These are phyloP conservation scores for Atlantisia rogersi DNA, from an alignment of 2,113 vertebrate species.

Conservation along the genomic window DNA sequence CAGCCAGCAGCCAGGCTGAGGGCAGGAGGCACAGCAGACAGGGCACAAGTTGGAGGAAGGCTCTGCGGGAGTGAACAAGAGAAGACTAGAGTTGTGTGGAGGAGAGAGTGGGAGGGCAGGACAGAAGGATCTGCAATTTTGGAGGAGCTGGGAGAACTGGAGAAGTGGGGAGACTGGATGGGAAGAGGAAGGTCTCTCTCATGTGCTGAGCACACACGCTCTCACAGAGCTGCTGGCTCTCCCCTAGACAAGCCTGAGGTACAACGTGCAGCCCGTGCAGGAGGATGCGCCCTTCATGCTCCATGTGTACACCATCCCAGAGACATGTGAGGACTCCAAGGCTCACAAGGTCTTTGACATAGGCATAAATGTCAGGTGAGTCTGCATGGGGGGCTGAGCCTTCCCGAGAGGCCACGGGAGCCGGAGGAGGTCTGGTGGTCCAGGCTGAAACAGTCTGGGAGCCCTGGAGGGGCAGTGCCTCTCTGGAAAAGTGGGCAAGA, in stretches of 20 bases:
- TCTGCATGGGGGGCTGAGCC: fast-evolving
- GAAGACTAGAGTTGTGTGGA: fast-evolving
- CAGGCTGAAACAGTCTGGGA: background rate
- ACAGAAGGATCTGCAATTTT: background rate
- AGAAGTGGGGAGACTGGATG: background rate
- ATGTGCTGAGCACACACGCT: fast-evolving
- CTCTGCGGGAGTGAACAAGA: background rate
- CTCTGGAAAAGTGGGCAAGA: background rate
- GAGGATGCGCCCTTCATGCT: slow-evolving; percentile 41
- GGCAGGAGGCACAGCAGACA: background rate
- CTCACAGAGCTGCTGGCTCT: background rate
- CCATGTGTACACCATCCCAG: background rate
- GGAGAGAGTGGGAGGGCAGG: too few species aligned
- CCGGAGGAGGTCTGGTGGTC: background rate
- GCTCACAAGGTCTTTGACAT: slow-evolving; percentile 62
- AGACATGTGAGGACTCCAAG: background rate
- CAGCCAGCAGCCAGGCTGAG: background rate
- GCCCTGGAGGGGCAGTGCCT: background rate
- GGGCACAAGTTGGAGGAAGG: background rate
- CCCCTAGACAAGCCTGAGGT: slow-evolving; percentile 72
- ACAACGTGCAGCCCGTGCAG: slow-evolving; percentile 65
- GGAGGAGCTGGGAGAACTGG: background rate
- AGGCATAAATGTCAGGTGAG: slow-evolving; percentile 71
- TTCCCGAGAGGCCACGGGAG: background rate
- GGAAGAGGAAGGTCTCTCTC: background rate